These are phyloP conservation scores for Petrocephalus microphthalmus DNA, from an alignment of 2,113 vertebrate genomes.

Conservation along the genomic window DNA sequence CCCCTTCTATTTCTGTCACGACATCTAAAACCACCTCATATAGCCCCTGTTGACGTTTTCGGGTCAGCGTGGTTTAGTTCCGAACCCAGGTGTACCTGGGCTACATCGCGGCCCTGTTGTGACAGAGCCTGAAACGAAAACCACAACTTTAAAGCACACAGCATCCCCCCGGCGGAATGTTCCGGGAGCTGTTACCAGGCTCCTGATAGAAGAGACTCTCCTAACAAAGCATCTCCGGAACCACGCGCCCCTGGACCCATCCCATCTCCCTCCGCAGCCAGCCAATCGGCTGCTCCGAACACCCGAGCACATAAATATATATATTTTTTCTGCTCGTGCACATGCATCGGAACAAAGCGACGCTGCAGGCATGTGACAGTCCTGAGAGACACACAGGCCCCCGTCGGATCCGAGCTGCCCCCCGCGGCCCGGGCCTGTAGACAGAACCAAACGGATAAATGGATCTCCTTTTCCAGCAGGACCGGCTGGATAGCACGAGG, in stretches of 20 bases:
- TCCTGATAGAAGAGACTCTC: neutral
- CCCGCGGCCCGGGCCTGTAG: neutral
- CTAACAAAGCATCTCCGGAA: slow-evolving; percentile 9
- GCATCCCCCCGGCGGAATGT: neutral
- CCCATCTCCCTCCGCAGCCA: neutral
- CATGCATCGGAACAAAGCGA: neutral
- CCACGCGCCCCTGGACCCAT: neutral
- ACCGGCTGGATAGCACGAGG: neutral
- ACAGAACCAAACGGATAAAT: neutral
- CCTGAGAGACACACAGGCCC: neutral
- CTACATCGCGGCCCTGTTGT: neutral
- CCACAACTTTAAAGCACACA: neutral
- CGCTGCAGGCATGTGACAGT: neutral
- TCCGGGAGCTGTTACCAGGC: neutral
- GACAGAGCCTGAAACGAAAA: neutral
- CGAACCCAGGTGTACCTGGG: neutral
- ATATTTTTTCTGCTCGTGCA: neutral
- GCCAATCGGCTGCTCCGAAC: neutral
- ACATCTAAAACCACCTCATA: neutral
- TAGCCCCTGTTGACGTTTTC: neutral
- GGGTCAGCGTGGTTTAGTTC: neutral
- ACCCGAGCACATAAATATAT: neutral
- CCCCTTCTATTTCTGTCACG: neutral
- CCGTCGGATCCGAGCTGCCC: neutral
- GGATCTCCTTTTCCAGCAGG: neutral